These are phyloP conservation scores for Campylomormyrus numenius DNA, from an alignment of 2,113 vertebrate species.

Conservation along the genomic window DNA sequence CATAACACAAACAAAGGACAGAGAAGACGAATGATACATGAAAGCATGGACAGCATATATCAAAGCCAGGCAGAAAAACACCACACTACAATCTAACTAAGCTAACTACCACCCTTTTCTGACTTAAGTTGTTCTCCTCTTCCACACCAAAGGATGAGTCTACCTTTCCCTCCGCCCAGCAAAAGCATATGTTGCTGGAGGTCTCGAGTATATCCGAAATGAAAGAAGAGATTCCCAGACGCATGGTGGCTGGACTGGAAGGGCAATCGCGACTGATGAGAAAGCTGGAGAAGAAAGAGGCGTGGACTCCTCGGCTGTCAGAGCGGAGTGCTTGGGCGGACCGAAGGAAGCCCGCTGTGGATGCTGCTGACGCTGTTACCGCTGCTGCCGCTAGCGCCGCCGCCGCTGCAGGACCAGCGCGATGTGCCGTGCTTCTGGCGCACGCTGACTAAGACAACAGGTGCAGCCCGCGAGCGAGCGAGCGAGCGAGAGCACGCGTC, in stretches of 20 bases:
- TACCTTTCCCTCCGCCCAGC: conserved; percentile 64
- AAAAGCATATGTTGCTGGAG: conserved; percentile 63
- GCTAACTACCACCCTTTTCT: neutral
- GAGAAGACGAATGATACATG: neutral
- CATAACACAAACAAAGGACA: conserved; percentile 3
- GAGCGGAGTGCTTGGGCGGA: conserved; percentile 31
- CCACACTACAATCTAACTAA: neutral
- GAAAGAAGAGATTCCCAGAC: conserved; percentile 59
- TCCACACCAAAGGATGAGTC: conserved; percentile 25
- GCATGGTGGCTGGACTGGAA: conserved; percentile 49
- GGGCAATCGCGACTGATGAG: neutral
- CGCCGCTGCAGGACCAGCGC: conserved; percentile 34
- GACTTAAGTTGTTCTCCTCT: conserved; percentile 25
- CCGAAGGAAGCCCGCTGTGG: conserved; percentile 7
- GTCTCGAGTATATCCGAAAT: conserved; percentile 61
- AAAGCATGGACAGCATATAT: conserved; percentile 30
- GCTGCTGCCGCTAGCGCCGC: conserved; percentile 22
- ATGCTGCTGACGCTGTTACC: conserved; percentile 31
- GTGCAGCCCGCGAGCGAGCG: conserved; percentile 21
- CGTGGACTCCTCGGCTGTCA: conserved; percentile 28
- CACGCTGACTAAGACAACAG: conserved; percentile 30
- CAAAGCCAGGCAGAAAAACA: conserved; percentile 9
- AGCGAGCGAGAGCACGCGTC: neutral
- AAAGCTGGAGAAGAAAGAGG: conserved; percentile 15
- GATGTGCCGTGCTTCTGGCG: conserved; percentile 17